Conservation (phyloP, 2,797 vertebrate genomes). For the Geotrypetes seraphini region DNA sequence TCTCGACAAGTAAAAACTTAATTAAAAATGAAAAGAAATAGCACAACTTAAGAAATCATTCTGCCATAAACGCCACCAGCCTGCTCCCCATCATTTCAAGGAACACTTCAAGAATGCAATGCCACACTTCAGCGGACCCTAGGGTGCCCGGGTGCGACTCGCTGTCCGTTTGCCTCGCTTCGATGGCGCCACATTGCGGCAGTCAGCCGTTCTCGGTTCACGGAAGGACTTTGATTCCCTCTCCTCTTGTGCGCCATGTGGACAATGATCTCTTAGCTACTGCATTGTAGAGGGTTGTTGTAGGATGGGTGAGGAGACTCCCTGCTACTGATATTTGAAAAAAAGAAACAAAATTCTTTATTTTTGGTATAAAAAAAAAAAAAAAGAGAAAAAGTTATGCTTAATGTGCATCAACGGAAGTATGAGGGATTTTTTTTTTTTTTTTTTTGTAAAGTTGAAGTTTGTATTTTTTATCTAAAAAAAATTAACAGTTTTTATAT, state of each 20-base stretch:
- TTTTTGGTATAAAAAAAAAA: constrained; percentile 71
- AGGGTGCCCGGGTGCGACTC: no score
- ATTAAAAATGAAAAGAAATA: no score
- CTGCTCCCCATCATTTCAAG: no score
- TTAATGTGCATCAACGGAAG: constrained; percentile 79
- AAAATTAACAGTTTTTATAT: constrained; percentile 65
- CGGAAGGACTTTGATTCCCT: no score
- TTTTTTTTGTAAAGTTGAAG: constrained; percentile 69
- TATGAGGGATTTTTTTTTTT: constrained; percentile 67
- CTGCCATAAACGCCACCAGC: no score
- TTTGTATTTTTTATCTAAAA: constrained; percentile 77
- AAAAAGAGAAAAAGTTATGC: constrained; percentile 61
- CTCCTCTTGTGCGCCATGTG: constrained; percentile 62
- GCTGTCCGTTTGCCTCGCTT: no score
- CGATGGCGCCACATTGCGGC: no score
- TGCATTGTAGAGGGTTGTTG: constrained; percentile 63
- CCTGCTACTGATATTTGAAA: constrained; percentile 55
- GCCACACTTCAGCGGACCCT: no score
- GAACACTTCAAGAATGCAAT: no score
- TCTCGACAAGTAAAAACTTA: constrained; percentile 65
- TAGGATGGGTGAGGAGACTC: constrained; percentile 61
- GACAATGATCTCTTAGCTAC: constrained; percentile 57
- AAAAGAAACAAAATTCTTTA: constrained; percentile 84
- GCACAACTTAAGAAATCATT: no score
- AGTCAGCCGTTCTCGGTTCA: no score